Base-by-base conservation (phyloP, 2,797 vertebrate species). In the Micropoecilia bifurca region DNA sequence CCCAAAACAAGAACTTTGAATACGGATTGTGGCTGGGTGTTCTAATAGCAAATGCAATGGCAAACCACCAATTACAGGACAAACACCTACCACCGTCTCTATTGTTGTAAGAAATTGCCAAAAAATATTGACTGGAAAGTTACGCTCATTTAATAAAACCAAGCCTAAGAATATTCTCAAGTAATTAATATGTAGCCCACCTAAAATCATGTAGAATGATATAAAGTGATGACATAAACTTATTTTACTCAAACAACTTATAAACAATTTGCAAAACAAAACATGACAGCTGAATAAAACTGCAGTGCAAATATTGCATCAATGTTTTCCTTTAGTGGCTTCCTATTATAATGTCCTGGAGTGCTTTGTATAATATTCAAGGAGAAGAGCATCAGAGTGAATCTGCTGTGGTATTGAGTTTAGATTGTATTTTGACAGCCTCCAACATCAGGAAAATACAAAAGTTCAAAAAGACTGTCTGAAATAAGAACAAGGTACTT, bases 331-430 rank as follows among this genome's bases (percentile, higher is more conserved):
- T 80, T 79, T 82, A 63, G 61, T 61, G 30, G 46, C 25, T 77
- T 79, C 68, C 71, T 55, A 48, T 71, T 68, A 57, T 39, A 76
- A 3, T 55, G 55, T 85, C 81, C 71, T 36, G 4, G 25, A 69
- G 59, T 41, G 73, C 7, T 81, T n/a, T 78, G 78, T 72, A 43
- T 71, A 77, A 75, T 46, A 76, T 81, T 63, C 76, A 75, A 45
- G 9, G 63, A 85, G 76, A 57, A 36, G 2, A 75, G 57, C 59
- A 80, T 78, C 74, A 75, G 18, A 30, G 72, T 48, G 50, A 50
- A 74, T 82, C 68, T 82, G 81, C 13, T 73, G 78, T n/a, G 68
- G 53, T 74, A 47, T 73, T 12, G 45, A 79, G 66, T 53, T 83
- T 10, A 77, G 69, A 80, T 69, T 46, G 48, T 22, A 61, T 77